Evolutionary conservation across 1,140 invertebrate species (phyloP), one percentile per base, ranked within the genome.

Genomic region (Drosophila truncata): DNA sequence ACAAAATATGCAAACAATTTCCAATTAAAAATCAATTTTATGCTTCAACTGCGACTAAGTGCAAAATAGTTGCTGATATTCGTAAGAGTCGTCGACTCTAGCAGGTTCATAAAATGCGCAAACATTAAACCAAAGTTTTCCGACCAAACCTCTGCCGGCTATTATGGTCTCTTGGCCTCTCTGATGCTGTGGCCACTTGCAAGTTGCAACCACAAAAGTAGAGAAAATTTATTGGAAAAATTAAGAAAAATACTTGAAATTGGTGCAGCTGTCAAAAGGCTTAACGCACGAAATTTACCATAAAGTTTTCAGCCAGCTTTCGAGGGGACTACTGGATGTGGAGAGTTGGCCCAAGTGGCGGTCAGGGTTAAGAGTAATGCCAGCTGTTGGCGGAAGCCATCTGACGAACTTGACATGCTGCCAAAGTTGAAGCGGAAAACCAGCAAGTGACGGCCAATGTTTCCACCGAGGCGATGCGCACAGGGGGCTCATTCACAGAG

Each of bases 11-110:
- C 81, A 90, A 88, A 85, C 84, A 88, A 88, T 88, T 88, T 88
- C 66, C 84, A 88, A 88, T 88, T 88, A 90, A 88, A 90, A 88
- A 88, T 90, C 84, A 88, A 88, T 88, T 88, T 88, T 90, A 84
- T 90, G 84, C 84, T 90, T 88, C 84, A 84, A 90, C 81, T 88
- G 85, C 70, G 74, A 76, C 81, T 71, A 85, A 88, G 84, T 87
- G 84, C 77, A 80, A 87, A 88, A 82, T 72, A 82, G 70, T 86
- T 69, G 65, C 49, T 66, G 73, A 39, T 67, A 52, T 47, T 76
- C 61, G 35, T 60, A 41, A 57, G 33, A 13, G 25, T 42, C 46
- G 49, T 76, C 27, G 35, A 27, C 69, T 41, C 35, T 18, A 50
- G 72, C 46, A 46, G 74, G 49, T 49, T 66, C 71, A 66, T 72